A percentile compares a stretch with the other conserved stretches of the same genome.
Evolutionary conservation across 2,888 invertebrate species (phyloP).

Genomic region (Luperina testacea): DNA sequence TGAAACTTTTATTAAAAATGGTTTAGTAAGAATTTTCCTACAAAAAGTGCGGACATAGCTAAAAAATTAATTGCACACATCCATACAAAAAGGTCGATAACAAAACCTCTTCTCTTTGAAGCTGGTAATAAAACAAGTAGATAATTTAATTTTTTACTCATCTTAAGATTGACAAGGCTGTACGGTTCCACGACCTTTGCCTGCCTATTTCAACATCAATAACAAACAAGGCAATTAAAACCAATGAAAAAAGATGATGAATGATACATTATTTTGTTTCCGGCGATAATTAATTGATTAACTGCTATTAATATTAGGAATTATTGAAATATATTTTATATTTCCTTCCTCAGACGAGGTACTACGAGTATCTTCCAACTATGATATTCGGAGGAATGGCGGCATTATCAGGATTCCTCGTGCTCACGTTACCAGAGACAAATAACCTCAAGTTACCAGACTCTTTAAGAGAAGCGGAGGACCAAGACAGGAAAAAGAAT

Average conservation of each 20-base stretch:
- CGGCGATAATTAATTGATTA: not conserved
- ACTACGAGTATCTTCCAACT: conserved; percentile 88
- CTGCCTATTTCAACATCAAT: conserved; percentile 4
- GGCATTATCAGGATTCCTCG: conserved; percentile 88
- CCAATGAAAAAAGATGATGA: not conserved
- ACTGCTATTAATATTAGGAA: not conserved
- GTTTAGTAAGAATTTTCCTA: no score
- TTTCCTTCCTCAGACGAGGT: conserved; percentile 77
- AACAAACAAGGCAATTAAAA: conserved; percentile 4
- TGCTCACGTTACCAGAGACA: conserved; percentile 91
- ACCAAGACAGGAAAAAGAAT: conserved; percentile 76
- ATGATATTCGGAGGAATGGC: conserved; percentile 91
- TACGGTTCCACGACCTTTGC: conserved; percentile 4
- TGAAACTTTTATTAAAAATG: not conserved
- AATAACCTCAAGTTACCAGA: conserved; percentile 91
- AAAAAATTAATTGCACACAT: not conserved
- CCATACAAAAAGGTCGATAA: not conserved
- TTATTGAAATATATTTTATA: not conserved
- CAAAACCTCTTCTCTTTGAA: not conserved
- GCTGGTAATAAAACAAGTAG: not conserved
- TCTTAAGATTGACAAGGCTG: conserved; percentile 20
- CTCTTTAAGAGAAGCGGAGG: conserved; percentile 90
- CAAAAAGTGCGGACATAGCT: not conserved
- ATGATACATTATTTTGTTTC: not conserved
- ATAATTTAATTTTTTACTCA: not conserved